A percentile compares a stretch with the other conserved stretches of the same genome.
These are phyloP conservation scores for Mesodorylaimus sp. DNA, from an alignment of 2,888 invertebrate species.

Conservation along the genomic window DNA sequence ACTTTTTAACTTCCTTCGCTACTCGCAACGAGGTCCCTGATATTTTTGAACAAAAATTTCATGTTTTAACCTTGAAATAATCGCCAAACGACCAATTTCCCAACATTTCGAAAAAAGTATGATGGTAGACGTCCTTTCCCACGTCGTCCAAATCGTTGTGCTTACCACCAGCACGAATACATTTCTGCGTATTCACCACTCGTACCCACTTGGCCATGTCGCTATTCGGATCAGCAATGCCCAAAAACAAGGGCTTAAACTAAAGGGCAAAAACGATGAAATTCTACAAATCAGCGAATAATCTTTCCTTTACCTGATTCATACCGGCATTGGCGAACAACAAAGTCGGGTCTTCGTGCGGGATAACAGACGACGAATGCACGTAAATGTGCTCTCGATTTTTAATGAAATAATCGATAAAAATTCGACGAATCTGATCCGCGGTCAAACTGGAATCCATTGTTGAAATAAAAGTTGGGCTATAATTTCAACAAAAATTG, in stretches of 20 bases:
- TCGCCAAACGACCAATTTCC: slow-evolving; percentile 99
- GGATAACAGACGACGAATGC: slow-evolving; percentile 91
- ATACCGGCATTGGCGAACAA: slow-evolving; percentile 97
- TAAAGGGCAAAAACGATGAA: slow-evolving; percentile 28
- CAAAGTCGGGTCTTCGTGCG: slow-evolving; percentile 88
- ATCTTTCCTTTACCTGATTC: slow-evolving; percentile 53
- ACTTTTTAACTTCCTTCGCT: no score
- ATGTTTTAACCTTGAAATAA: slow-evolving; percentile 69
- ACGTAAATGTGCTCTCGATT: slow-evolving; percentile 70
- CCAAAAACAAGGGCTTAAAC: slow-evolving; percentile 94
- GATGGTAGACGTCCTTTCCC: slow-evolving; percentile 98
- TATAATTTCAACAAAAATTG: no score
- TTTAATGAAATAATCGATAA: slow-evolving; percentile 70
- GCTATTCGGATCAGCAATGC: slow-evolving; percentile 82
- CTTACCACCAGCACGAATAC: slow-evolving; percentile 95
- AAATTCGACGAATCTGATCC: slow-evolving; percentile 60
- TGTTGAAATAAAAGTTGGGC: no score
- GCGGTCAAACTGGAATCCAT: slow-evolving; percentile 8
- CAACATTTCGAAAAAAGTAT: slow-evolving; percentile 99
- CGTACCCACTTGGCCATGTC: slow-evolving; percentile 69
- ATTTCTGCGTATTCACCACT: slow-evolving; percentile 89
- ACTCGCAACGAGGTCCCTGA: no score
- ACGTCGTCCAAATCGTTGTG: slow-evolving; percentile 99
- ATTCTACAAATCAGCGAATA: neutral
- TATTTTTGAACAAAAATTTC: no score